Evolutionary conservation across 2,888 invertebrate species (phyloP), one percentile per base, ranked within the genome.

Genomic region (Brenthis daphne): DNA sequence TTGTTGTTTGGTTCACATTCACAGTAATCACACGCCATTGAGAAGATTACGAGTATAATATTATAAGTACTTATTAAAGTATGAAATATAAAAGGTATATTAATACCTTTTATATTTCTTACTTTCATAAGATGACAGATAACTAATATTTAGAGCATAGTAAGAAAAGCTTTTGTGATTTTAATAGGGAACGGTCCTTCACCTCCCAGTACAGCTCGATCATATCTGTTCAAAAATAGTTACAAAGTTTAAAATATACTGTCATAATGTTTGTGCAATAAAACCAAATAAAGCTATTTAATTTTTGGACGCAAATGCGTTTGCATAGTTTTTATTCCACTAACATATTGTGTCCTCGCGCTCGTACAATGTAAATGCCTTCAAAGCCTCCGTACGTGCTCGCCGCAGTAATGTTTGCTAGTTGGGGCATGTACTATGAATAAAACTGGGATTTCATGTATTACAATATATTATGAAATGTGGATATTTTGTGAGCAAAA

Each of bases 301-400:
- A 50, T 29, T 60, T 50, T 29, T 12, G 14, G 33, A n/a, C 50
- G 1, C 11, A 11, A 43, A 57, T 16, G n/a, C 60, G 48, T n/a
- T 60, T 29, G 29, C 50, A 16, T 60, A 50, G 60, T 50, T 60
- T 60, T 33, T 16, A 50, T 24, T 43, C 37, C 48, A 6, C 50
- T 2, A 60, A 33, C 33, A 60, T 60, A n/a, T 50, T 29, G 48
- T 48, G 16, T 12, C 12, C 16, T 57, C 43, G 48, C 33, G 29
- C 37, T 60, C 60, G 13, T 29, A 12, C 50, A 6, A 50, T 50
- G 33, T 50, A 60, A 60, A 60, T 60, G 33, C 33, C 60, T 50
- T 29, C 50, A 12, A 60, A 50, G 60, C 60, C 33, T 50, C 29
- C n/a, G 29, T 50, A 33, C 60, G 50, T n/a, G 16, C 50, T 50